phyloP scores from a whole-genome alignment of 2,888 invertebrate species.

The Leptarthrus brevirostris region DNA sequence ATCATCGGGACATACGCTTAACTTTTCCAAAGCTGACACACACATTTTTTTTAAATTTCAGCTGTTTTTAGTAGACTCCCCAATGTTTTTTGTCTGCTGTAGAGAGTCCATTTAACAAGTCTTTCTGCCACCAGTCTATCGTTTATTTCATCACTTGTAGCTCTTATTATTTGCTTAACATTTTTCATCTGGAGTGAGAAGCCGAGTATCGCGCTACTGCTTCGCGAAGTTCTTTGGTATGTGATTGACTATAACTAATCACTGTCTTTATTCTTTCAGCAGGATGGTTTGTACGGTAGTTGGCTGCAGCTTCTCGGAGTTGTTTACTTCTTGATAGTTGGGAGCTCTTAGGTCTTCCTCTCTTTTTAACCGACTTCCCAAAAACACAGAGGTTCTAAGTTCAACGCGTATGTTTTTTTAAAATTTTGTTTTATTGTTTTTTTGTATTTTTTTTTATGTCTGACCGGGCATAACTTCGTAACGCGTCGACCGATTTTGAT shows the following conservation, averaged over 20 bases:
- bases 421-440: no score
- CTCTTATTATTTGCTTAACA: background rate
- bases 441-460: no score
- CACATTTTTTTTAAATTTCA: conserved; percentile 11
- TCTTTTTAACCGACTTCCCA: no score
- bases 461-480: no score
- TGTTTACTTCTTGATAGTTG: background rate
- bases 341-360: conserved; percentile 7
- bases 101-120: conserved; percentile 15
- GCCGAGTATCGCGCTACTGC: conserved; percentile 13
- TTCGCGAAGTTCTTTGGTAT: conserved; percentile 1
- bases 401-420: no score
- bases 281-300: background rate
- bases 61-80: background rate
- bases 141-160: conserved; percentile 1
- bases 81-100: background rate
- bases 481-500: no score
- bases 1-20: background rate
- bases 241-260: background rate
- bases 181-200: background rate
- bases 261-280: background rate
- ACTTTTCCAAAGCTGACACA: conserved; percentile 23
- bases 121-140: conserved; percentile 22
- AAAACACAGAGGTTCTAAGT: no score
- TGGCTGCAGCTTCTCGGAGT: conserved; percentile 1